Percentiles rank a stretch among this genome's conserved stretches.
These are phyloP conservation scores for Hemaris fuciformis DNA, from an alignment of 2,888 invertebrate species.

Conservation along the genomic window DNA sequence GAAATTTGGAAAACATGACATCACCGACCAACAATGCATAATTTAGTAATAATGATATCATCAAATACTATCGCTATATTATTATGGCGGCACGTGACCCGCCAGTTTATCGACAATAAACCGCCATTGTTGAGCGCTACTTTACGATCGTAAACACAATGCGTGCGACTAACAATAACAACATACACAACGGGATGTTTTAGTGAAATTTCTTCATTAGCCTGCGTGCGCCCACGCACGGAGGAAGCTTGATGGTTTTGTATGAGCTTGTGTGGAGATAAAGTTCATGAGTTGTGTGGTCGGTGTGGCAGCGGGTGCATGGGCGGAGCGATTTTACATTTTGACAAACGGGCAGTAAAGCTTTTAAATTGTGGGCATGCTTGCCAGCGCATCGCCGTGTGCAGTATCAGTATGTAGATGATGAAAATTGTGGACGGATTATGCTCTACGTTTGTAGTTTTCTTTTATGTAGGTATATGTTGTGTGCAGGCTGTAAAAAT, in stretches of 20 bases:
- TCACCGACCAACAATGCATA: background rate
- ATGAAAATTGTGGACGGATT: no score
- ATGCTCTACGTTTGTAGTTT: no score
- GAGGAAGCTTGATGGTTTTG: conserved; percentile 29
- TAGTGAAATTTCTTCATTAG: conserved; percentile 48
- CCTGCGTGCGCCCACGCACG: conserved; percentile 57
- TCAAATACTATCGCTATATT: background rate
- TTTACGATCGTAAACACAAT: conserved; percentile 14
- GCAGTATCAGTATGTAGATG: no score
- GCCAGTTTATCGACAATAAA: background rate
- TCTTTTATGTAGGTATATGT: no score
- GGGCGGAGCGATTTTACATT: background rate
- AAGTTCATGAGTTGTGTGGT: background rate
- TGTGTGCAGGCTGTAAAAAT: no score
- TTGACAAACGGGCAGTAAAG: background rate
- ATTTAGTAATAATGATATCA: background rate
- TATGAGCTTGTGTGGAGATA: conserved; percentile 2
- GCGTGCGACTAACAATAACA: conserved; percentile 17
- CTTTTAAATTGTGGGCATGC: no score
- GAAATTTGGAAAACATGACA: background rate
- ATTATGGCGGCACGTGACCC: no score
- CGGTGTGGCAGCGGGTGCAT: background rate
- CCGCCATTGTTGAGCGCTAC: background rate
- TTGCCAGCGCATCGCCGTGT: no score
- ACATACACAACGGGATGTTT: conserved; percentile 21